Conservation (phyloP, 2,113 vertebrate genomes). For the Saguinus midas region DNA sequence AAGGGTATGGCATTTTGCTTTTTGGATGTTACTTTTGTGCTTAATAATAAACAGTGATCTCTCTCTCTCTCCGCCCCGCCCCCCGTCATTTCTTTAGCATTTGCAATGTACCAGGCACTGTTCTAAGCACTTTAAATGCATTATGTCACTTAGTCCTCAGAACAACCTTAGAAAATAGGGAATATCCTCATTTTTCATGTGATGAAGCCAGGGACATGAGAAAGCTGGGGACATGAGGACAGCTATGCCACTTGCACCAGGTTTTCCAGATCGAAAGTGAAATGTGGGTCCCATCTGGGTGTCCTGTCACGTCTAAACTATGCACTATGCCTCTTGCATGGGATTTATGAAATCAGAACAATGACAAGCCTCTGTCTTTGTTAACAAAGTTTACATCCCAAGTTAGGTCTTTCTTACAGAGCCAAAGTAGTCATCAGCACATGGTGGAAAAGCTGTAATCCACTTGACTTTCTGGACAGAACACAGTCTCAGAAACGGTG, state of each 20-base stretch:
- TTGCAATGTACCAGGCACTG: not conserved
- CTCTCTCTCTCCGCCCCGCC: not conserved
- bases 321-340: fast-evolving
- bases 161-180: not conserved
- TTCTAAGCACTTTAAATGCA: not conserved
- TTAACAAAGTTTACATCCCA: not conserved
- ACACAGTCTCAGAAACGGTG: not conserved
- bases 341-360: not conserved
- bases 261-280: not conserved
- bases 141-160: not conserved
- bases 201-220: too few relatives aligned
- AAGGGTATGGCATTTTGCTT: not conserved
- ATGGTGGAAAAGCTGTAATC: fast-evolving
- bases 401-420: not conserved
- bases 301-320: not conserved
- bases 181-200: not conserved
- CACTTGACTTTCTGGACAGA: not conserved
- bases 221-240: not conserved
- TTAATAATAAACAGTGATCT: not conserved
- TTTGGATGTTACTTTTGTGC: not conserved
- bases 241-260: not conserved
- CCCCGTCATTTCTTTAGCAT: not conserved
- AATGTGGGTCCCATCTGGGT: not conserved
- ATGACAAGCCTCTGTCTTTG: not conserved
- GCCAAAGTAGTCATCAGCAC: not conserved